Conservation (phyloP, 1,140 invertebrate genomes). For the Bombus pyrosoma region DNA sequence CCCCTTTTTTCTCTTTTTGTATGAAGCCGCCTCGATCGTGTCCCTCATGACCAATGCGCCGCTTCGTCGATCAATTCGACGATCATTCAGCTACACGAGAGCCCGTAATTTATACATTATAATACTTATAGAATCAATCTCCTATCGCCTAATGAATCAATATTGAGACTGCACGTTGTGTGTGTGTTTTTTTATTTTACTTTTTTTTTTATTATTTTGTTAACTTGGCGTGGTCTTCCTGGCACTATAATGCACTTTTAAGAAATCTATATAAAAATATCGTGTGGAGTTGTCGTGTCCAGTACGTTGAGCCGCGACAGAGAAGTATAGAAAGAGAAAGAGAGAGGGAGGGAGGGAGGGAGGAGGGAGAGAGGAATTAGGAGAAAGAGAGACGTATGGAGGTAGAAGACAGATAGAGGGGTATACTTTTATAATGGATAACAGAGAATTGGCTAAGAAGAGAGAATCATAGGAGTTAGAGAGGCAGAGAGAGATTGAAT, state of each 20-base stretch:
- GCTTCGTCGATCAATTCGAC: slow-evolving; percentile 40
- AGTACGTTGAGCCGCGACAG: slow-evolving; percentile 71
- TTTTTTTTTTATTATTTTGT: slow-evolving; percentile 47
- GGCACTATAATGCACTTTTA: slow-evolving; percentile 81
- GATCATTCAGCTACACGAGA: slow-evolving; percentile 40
- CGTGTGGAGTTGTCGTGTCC: slow-evolving; percentile 75
- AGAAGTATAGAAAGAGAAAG: slow-evolving; percentile 21
- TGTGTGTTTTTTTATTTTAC: slow-evolving; percentile 1
- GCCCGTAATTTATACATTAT: slow-evolving; percentile 51
- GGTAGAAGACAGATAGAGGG: too few species aligned
- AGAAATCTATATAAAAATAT: slow-evolving; percentile 83
- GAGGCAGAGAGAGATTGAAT: not conserved
- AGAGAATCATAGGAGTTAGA: not conserved
- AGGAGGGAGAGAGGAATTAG: not conserved
- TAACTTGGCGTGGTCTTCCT: slow-evolving; percentile 74
- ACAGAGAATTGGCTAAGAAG: not conserved
- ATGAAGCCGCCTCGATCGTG: not conserved
- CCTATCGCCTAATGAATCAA: slow-evolving; percentile 63
- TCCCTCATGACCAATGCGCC: slow-evolving; percentile 28
- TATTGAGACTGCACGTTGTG: slow-evolving; percentile 57
- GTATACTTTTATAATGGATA: not conserved
- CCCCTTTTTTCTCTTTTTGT: not conserved
- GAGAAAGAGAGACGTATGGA: not conserved
- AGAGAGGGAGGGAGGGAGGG: not conserved
- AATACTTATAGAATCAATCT: slow-evolving; percentile 64